Percentiles rank a stretch among this genome's conserved stretches.
Conservation (phyloP, 2,888 invertebrate genomes). For the Quadroppia sp. region DNA sequence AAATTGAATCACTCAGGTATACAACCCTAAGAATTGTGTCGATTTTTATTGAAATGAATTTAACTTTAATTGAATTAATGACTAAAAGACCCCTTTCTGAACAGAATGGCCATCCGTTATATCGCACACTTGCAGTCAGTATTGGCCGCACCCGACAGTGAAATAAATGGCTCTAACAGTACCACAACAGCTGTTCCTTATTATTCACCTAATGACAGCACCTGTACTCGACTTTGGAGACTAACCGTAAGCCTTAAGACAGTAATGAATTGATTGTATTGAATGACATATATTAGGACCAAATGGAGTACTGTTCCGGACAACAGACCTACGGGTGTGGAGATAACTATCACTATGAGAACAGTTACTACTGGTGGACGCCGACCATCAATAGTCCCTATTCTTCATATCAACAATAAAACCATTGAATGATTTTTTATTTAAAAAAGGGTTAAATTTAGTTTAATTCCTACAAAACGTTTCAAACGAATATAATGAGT, state of each 20-base stretch:
- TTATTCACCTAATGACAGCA: not conserved
- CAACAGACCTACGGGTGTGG: not conserved
- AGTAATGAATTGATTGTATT: not conserved
- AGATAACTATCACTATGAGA: conserved; percentile 12
- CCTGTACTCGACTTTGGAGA: conserved; percentile 15
- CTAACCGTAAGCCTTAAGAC: not conserved
- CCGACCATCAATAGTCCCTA: not conserved
- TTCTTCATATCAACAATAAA: not conserved
- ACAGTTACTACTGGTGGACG: conserved; percentile 27
- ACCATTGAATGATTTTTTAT: not conserved
- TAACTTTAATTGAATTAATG: too few species aligned
- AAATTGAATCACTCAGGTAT: conserved; percentile 75
- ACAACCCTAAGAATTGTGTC: not conserved
- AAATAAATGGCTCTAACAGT: not conserved
- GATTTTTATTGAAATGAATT: not conserved
- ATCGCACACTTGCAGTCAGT: conserved; percentile 30
- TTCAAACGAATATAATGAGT: too few species aligned
- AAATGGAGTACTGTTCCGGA: not conserved
- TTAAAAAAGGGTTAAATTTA: too few species aligned
- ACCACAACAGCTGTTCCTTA: not conserved
- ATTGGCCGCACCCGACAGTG: conserved; percentile 15
- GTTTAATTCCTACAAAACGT: too few species aligned
- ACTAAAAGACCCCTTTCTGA: too few species aligned
- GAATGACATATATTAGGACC: too few species aligned
- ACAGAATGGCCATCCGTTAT: conserved; percentile 38